A percentile compares a stretch with the other conserved stretches of the same genome.
phyloP scores from a whole-genome alignment of 2,113 vertebrate species.

The Leucopsar rothschildi region DNA sequence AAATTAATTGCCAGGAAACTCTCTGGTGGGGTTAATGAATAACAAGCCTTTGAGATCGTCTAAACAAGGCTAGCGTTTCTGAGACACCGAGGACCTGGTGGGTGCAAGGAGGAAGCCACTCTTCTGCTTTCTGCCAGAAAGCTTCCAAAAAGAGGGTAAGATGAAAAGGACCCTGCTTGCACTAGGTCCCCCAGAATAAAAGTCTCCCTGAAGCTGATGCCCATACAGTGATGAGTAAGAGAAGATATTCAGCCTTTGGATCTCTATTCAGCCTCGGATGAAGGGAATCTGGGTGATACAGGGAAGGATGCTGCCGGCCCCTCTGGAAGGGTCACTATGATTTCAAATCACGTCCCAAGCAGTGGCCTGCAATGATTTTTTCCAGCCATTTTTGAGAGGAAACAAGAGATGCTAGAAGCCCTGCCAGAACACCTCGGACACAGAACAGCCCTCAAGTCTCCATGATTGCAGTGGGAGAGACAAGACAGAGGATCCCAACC shows the following conservation, averaged over 20 bases:
- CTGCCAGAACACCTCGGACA: rapidly evolving
- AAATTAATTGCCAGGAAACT: conserved; percentile 46
- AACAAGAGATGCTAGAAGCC: not conserved
- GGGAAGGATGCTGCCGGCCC: not conserved
- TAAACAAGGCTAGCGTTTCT: not conserved
- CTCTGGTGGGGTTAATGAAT: not conserved
- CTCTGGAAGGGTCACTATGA: not conserved
- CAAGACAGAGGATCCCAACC: not conserved
- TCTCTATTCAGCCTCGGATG: not conserved
- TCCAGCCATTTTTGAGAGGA: not conserved
- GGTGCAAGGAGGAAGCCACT: not conserved
- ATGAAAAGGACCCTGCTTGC: not conserved
- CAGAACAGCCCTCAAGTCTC: not conserved
- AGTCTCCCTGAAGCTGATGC: not conserved
- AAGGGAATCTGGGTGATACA: not conserved
- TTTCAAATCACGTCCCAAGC: not conserved
- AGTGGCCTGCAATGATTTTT: not conserved
- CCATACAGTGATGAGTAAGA: not conserved
- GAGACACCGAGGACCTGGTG: not conserved
- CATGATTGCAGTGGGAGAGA: rapidly evolving
- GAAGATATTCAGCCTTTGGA: not conserved
- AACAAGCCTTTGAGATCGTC: not conserved
- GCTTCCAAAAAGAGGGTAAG: not conserved
- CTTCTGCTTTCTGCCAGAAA: not conserved
- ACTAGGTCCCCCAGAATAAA: not conserved